These are phyloP conservation scores for Poicephalus gulielmi DNA, from an alignment of 2,113 vertebrate genomes.

Conservation along the genomic window DNA sequence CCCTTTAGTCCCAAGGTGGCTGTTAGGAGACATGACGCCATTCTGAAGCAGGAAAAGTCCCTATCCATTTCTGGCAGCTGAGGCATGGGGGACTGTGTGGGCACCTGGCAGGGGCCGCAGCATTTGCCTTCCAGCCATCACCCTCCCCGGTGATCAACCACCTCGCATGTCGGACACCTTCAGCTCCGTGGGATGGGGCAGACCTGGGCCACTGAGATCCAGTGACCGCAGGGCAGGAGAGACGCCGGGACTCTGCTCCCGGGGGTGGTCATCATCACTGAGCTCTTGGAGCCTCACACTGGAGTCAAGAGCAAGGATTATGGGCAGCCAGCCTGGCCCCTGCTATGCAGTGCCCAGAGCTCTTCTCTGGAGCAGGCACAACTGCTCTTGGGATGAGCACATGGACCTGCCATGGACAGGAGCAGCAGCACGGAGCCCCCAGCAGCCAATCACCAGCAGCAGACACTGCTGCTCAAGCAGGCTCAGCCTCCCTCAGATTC, in stretches of 20 bases:
- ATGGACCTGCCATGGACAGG: too few relatives aligned
- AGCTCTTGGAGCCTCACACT: neutral
- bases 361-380: neutral
- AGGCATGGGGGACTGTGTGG: neutral
- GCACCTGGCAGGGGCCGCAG: neutral
- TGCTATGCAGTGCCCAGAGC: neutral
- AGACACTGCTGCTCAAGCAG: neutral
- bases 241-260: neutral
- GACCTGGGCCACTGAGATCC: neutral
- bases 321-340: neutral
- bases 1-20: accelerated
- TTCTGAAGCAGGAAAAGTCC: neutral
- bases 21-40: neutral
- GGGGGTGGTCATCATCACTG: neutral
- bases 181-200: accelerated
- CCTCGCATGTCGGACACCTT: accelerated
- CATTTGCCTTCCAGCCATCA: neutral
- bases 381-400: neutral
- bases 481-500: neutral
- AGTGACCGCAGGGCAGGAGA: accelerated
- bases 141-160: neutral
- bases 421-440: neutral
- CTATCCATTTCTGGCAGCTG: neutral
- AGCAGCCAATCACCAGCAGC: too few relatives aligned
- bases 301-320: neutral